These are phyloP conservation scores for Drosophila ercepeae DNA, from an alignment of 1,140 invertebrate genomes.

Conservation along the genomic window DNA sequence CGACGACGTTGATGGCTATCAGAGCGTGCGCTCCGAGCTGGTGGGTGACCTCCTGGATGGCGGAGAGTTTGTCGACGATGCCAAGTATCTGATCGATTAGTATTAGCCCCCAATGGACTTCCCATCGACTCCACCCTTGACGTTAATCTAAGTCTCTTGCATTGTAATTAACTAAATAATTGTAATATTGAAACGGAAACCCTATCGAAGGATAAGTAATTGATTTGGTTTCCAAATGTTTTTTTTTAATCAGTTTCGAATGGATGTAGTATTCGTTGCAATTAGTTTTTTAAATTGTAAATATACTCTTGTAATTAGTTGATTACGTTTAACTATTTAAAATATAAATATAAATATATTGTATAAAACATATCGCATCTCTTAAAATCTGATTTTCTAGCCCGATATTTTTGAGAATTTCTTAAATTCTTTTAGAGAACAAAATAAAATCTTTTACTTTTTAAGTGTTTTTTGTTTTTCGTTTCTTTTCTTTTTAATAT, in stretches of 20 bases:
- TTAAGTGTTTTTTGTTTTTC: not conserved
- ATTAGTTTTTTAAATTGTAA: not conserved
- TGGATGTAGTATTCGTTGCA: not conserved
- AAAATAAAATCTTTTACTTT: not conserved
- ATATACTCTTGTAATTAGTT: not conserved
- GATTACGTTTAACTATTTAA: not conserved
- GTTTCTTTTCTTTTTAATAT: not conserved
- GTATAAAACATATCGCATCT: not conserved
- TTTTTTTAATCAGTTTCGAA: not conserved
- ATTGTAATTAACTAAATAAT: too few species aligned
- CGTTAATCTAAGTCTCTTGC: too few species aligned
- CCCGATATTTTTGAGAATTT: not conserved
- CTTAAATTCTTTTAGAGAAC: not conserved
- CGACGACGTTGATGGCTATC: slow-evolving; percentile 41
- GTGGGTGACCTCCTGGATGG: slow-evolving; percentile 54
- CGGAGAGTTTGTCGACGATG: slow-evolving; percentile 57
- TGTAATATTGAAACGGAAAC: too few species aligned
- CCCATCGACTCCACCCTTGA: not conserved
- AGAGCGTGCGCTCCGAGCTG: slow-evolving; percentile 40
- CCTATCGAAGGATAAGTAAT: not conserved
- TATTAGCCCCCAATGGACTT: slow-evolving; percentile 15
- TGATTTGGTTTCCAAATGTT: not conserved
- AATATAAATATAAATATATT: not conserved
- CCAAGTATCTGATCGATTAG: slow-evolving; percentile 72
- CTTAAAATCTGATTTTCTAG: not conserved